A percentile compares a stretch with the other conserved stretches of the same genome.
These are phyloP conservation scores for Drosophila neonasuta DNA, from an alignment of 2,888 invertebrate genomes.

Conservation along the genomic window DNA sequence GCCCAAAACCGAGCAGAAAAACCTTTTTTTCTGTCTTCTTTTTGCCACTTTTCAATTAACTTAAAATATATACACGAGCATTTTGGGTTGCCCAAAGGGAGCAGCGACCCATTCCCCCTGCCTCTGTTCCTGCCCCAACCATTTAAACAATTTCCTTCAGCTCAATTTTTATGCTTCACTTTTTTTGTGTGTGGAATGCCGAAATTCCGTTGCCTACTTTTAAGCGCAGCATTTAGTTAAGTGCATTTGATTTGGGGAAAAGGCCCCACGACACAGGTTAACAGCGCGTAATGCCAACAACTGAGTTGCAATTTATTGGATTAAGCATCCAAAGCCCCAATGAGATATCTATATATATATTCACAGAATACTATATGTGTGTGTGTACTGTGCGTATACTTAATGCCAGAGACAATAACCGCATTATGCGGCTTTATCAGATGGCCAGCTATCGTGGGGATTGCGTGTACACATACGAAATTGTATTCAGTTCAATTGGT, in stretches of 20 bases:
- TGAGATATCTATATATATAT: conserved; percentile 21
- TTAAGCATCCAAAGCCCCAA: conserved; percentile 50
- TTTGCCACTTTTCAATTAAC: conserved; percentile 66
- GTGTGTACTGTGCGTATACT: conserved; percentile 11
- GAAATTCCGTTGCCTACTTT: conserved; percentile 50
- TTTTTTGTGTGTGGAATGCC: conserved; percentile 2
- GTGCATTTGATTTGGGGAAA: conserved; percentile 68
- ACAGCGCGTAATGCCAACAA: conserved; percentile 52
- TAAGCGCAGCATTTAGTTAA: conserved; percentile 65
- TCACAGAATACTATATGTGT: background rate
- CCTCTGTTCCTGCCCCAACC: background rate
- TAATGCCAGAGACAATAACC: conserved; percentile 64
- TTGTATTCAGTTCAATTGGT: conserved; percentile 38
- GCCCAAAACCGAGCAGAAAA: conserved; percentile 26
- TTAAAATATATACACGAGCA: conserved; percentile 59
- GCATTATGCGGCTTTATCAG: conserved; percentile 58
- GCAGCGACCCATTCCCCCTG: conserved; percentile 18
- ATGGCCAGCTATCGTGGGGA: conserved; percentile 27
- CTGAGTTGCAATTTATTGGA: conserved; percentile 68
- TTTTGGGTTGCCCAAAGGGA: conserved; percentile 30
- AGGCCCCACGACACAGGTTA: conserved; percentile 51
- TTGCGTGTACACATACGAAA: conserved; percentile 31
- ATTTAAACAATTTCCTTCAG: conserved; percentile 49
- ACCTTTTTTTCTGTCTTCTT: conserved; percentile 45
- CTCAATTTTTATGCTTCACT: conserved; percentile 33